Percentiles rank a stretch among this genome's conserved stretches.
phyloP scores from a whole-genome alignment of 2,113 vertebrate species.

The Campylorhamphus procurvoides region DNA sequence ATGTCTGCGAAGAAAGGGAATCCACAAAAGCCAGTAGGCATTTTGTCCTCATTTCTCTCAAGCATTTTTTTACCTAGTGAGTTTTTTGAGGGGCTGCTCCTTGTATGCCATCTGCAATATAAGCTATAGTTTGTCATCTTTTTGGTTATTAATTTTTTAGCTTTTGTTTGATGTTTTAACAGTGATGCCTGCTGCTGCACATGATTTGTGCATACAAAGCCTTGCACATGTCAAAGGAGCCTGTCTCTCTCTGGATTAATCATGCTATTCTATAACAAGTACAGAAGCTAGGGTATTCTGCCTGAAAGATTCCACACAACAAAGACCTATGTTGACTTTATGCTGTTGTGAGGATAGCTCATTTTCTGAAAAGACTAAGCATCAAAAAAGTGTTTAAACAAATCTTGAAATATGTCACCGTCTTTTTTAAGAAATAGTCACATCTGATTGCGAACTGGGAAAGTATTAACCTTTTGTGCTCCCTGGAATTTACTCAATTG shows the following conservation, averaged over 20 bases:
- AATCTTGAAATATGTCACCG: background rate
- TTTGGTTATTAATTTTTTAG: background rate
- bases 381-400: background rate
- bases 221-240: background rate
- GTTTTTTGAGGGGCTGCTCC: background rate
- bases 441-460: background rate
- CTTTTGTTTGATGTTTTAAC: background rate
- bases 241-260: background rate
- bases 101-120: background rate
- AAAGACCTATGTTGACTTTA: background rate
- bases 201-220: background rate
- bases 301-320: background rate
- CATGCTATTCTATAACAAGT: background rate
- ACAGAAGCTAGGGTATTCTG: background rate
- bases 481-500: background rate
- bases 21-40: background rate
- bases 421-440: background rate
- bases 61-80: background rate
- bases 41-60: background rate
- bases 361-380: background rate
- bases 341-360: background rate
- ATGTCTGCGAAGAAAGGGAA: background rate
- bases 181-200: rapidly evolving
- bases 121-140: background rate
- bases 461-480: background rate